A percentile compares a stretch with the other conserved stretches of the same genome.
These are phyloP conservation scores for Clinocottus analis DNA, from an alignment of 2,113 vertebrate genomes.

Conservation along the genomic window DNA sequence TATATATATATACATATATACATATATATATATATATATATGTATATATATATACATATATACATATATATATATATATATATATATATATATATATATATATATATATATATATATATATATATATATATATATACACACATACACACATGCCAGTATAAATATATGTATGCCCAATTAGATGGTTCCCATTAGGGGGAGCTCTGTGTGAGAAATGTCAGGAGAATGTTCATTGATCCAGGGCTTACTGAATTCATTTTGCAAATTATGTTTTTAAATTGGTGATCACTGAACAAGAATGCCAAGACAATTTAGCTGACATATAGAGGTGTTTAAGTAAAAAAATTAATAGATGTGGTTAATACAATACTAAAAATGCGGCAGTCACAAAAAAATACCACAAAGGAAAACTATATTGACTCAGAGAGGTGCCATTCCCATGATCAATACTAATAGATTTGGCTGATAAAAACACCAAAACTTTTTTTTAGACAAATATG, in stretches of 20 bases:
- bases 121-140: too few species aligned
- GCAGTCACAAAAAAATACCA: constrained; percentile 5
- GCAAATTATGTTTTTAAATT: constrained; percentile 60
- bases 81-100: too few species aligned
- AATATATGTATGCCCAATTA: constrained; percentile 1
- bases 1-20: too few species aligned
- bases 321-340: constrained; percentile 1
- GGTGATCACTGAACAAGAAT: constrained; percentile 18
- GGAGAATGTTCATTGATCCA: constrained; percentile 41
- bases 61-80: too few species aligned
- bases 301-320: constrained; percentile 38
- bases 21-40: too few species aligned
- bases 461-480: constrained; percentile 5
- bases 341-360: not conserved
- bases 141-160: too few species aligned
- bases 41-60: too few species aligned
- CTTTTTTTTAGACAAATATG: not conserved
- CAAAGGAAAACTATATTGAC: constrained; percentile 6
- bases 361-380: not conserved
- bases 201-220: constrained; percentile 19
- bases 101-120: too few species aligned
- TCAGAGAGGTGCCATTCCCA: not conserved
- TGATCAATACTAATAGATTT: constrained; percentile 3
- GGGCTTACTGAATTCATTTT: constrained; percentile 56
- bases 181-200: not conserved